phyloP scores from a whole-genome alignment of 2,797 vertebrate species.

The Eulemur albifrons region DNA sequence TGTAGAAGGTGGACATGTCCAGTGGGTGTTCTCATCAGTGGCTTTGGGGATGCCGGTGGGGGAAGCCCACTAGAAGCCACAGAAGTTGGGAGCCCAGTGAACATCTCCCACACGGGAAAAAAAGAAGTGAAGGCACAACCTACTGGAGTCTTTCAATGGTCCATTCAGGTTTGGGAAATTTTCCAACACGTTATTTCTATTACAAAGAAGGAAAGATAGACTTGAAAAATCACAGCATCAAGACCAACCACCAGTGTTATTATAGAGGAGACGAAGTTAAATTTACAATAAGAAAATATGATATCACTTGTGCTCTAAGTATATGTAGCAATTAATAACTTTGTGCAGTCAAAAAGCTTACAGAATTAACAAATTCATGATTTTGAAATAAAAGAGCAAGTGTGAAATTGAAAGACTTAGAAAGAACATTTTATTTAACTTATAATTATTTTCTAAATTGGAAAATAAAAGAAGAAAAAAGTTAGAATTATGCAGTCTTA shows the following conservation, averaged over 20 bases:
- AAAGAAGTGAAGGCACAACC: not conserved
- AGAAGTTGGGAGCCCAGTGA: not conserved
- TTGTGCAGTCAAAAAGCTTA: not conserved
- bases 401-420: not conserved
- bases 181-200: not conserved
- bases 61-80: not conserved
- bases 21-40: not conserved
- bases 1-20: not conserved
- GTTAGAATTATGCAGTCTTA: not conserved
- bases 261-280: not conserved
- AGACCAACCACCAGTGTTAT: not conserved
- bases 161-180: not conserved
- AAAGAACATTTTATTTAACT: not conserved
- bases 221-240: not conserved
- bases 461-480: not conserved
- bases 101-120: not conserved
- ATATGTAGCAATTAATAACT: not conserved
- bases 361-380: not conserved
- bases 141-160: not conserved
- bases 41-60: accelerated
- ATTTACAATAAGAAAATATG: not conserved
- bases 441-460: not conserved
- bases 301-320: not conserved
- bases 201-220: not conserved
- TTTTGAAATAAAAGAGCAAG: not conserved